Evolutionary conservation across 2,113 vertebrate species (phyloP).

Genomic region (Setophaga coronata): DNA sequence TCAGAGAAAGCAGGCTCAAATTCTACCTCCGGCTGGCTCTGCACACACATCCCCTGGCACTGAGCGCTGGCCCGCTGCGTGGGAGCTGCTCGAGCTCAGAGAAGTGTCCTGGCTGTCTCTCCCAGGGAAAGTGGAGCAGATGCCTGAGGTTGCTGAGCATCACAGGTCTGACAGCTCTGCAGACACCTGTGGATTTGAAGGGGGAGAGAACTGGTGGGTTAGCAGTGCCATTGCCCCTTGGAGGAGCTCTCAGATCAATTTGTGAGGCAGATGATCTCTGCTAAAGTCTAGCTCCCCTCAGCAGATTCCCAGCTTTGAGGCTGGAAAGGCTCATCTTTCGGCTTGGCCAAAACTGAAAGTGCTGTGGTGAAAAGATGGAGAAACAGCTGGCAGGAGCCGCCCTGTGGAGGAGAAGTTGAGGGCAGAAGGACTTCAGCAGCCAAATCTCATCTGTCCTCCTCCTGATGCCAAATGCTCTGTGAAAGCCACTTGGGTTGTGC

Average conservation of each 20-base stretch:
- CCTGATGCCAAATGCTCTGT: not conserved
- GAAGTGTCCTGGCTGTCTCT: not conserved
- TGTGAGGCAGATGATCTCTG: not conserved
- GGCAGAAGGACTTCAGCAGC: not conserved
- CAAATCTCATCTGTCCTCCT: not conserved
- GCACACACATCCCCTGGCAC: constrained; percentile 51
- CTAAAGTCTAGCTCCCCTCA: not conserved
- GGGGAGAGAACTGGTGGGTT: not conserved
- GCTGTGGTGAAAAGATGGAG: not conserved
- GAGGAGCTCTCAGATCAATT: constrained; percentile 22
- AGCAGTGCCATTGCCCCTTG: not conserved
- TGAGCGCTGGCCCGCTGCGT: not conserved
- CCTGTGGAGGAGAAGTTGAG: not conserved
- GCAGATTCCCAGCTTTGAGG: not conserved
- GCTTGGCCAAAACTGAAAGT: not conserved
- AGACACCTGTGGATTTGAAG: rapidly evolving
- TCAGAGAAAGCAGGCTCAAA: not conserved
- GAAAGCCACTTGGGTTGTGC: not conserved
- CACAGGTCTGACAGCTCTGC: not conserved
- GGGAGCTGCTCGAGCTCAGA: constrained; percentile 6
- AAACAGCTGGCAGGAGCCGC: not conserved
- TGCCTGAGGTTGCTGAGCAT: not conserved
- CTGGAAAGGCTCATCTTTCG: not conserved
- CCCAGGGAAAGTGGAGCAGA: not conserved
- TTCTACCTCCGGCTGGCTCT: constrained; percentile 51